These are phyloP conservation scores for Ameiurus melas DNA, from an alignment of 2,113 vertebrate species.

Conservation along the genomic window DNA sequence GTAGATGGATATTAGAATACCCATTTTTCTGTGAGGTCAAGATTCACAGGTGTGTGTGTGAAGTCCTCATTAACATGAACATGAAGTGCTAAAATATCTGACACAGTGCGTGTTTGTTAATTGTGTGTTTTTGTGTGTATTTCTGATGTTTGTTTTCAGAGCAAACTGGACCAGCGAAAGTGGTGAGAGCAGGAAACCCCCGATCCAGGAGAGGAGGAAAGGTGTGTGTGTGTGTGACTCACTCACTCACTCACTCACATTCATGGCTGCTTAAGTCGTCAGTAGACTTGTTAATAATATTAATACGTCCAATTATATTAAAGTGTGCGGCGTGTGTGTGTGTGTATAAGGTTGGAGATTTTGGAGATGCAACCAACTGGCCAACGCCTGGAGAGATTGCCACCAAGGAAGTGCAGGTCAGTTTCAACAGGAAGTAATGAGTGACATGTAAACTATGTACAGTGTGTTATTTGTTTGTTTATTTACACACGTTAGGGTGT, in stretches of 20 bases:
- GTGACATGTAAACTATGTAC: not conserved
- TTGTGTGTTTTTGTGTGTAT: not conserved
- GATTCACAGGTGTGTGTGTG: not conserved
- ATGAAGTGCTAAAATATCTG: not conserved
- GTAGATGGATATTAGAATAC: too few relatives aligned
- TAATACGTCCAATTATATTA: not conserved
- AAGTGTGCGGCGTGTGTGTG: not conserved
- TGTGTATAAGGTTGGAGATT: slow-evolving; percentile 86
- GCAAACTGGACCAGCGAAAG: slow-evolving; percentile 84
- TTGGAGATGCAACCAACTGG: slow-evolving; percentile 95
- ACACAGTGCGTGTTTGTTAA: not conserved
- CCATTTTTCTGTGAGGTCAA: too few relatives aligned
- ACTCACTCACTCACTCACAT: not conserved
- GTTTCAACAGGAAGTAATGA: slow-evolving; percentile 36
- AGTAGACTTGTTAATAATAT: not conserved
- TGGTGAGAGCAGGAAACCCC: slow-evolving; percentile 89
- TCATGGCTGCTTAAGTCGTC: not conserved
- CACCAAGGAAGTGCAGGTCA: slow-evolving; percentile 91
- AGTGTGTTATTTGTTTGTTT: not conserved
- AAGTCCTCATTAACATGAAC: not conserved
- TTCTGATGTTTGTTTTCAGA: slow-evolving; percentile 65
- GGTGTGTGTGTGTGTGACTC: slow-evolving; percentile 57
- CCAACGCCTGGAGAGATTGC: slow-evolving; percentile 97
- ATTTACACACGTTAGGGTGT: not conserved
- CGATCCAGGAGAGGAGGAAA: slow-evolving; percentile 89